A percentile compares a stretch with the other conserved stretches of the same genome.
Evolutionary conservation across 2,797 vertebrate genomes (phyloP).

Genomic region (Pangasius krempfi): DNA sequence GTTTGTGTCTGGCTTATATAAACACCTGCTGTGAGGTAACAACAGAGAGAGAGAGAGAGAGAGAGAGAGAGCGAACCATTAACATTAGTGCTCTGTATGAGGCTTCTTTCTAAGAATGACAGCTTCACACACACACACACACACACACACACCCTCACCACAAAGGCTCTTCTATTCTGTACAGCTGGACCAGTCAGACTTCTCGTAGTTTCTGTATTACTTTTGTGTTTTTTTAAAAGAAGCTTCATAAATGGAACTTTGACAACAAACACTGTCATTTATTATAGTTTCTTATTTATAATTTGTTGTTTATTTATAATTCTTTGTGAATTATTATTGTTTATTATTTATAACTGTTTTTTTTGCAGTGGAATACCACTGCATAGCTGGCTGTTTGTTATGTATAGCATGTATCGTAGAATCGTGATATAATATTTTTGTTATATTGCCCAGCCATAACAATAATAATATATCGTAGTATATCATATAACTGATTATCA

Average conservation of each 20-base stretch:
- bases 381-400: not conserved
- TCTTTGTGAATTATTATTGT: not conserved
- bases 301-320: no score
- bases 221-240: not conserved
- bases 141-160: not conserved
- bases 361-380: no score
- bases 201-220: not conserved
- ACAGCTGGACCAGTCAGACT: not conserved
- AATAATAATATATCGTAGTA: not conserved
- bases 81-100: conserved; percentile 54
- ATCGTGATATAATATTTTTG: not conserved
- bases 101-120: conserved; percentile 29
- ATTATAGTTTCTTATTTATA: not conserved
- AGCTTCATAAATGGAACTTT: not conserved
- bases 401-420: not conserved
- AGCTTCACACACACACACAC: conserved; percentile 13
- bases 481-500: not conserved
- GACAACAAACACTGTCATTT: not conserved
- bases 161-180: not conserved
- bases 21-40: conserved; percentile 58
- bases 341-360: not conserved
- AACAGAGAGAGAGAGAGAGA: conserved; percentile 22
- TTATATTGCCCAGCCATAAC: not conserved
- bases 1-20: conserved; percentile 60
- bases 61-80: conserved; percentile 56